Evolutionary conservation across 2,797 vertebrate species (phyloP), one percentile per base, ranked within the genome.

Genomic region (Crenuchus spilurus): DNA sequence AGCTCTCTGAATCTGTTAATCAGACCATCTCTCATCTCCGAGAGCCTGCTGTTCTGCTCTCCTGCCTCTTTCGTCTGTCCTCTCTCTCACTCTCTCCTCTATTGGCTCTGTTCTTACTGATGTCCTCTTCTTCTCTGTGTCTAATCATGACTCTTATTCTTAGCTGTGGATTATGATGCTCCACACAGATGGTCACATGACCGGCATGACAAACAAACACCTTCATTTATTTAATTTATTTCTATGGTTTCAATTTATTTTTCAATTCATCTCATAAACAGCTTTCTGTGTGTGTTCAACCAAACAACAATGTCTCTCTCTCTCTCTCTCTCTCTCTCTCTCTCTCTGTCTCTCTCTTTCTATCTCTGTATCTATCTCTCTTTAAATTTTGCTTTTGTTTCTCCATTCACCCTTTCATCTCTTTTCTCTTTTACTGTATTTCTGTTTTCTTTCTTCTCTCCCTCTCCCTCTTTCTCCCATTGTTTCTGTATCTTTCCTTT

Each of bases 1-100:
- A 39, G 42, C 44, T 60, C 63, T 48, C 49, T 78, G 79, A 81
- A 78, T 69, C 70, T 61, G 63, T 75, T 49, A 78, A 64, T 31
- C 70, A 72, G 55, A 41, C 44, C 26, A 72, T 69, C 73, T 73
- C 52, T 78, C 58, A 61, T 76, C 58, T 73, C 76, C 26, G 44
- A 68, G 63, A 44, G 62, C 52, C 70, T 75, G 76, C 48, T 37
- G 39, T 62, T 20, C 80, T 58, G 61, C 61, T 57, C 37, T 61
- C 46, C 35, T 22, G 6, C 24, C 44, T 68, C 54, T 30, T 41
- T 61, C 16, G 10, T 49, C 54, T 67, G 26, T 20, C 28, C 31
- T 55, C 35, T 61, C 22, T 39, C 22, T 11, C 35, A 14, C 30
- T 11, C 26, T 41, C 24, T 37, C 33, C 33, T 60, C 33, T 60